Evolutionary conservation across 2,797 vertebrate genomes (phyloP).

Genomic region (Phataginus tetradactyla): DNA sequence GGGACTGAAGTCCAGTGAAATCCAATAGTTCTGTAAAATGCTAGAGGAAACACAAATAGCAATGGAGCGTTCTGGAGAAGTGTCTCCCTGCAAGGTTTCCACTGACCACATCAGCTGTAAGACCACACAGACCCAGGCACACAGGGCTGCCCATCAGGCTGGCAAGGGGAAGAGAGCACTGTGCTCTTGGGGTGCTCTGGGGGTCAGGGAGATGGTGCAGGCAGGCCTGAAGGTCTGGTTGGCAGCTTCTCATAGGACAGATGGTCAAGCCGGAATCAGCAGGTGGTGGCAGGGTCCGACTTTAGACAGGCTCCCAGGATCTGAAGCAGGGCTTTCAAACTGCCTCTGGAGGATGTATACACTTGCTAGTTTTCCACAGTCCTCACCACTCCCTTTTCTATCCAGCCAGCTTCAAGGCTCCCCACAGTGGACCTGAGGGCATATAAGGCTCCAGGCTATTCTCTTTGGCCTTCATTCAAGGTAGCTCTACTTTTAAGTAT

Average conservation of each 20-base stretch:
- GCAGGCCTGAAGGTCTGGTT: background rate
- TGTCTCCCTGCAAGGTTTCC: background rate
- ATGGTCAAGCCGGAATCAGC: background rate
- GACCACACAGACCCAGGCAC: background rate
- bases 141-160: too few relatives aligned
- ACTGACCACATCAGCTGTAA: background rate
- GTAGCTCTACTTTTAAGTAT: background rate
- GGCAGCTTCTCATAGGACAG: background rate
- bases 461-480: background rate
- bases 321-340: background rate
- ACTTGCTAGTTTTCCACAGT: too few relatives aligned
- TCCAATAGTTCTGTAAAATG: background rate
- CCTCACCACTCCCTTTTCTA: too few relatives aligned
- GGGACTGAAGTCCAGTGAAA: background rate
- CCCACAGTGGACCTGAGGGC: background rate
- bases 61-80: background rate
- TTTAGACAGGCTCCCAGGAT: background rate
- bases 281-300: background rate
- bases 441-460: background rate
- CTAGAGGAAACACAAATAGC: background rate
- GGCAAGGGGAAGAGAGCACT: rapidly evolving
- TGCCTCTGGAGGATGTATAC: too few relatives aligned
- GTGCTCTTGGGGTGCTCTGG: too few relatives aligned
- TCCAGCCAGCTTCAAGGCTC: background rate
- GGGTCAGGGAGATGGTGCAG: rapidly evolving